A percentile compares a stretch with the other conserved stretches of the same genome.
These are phyloP conservation scores for Carassius gibelio DNA, from an alignment of 2,113 vertebrate genomes.

Conservation along the genomic window DNA sequence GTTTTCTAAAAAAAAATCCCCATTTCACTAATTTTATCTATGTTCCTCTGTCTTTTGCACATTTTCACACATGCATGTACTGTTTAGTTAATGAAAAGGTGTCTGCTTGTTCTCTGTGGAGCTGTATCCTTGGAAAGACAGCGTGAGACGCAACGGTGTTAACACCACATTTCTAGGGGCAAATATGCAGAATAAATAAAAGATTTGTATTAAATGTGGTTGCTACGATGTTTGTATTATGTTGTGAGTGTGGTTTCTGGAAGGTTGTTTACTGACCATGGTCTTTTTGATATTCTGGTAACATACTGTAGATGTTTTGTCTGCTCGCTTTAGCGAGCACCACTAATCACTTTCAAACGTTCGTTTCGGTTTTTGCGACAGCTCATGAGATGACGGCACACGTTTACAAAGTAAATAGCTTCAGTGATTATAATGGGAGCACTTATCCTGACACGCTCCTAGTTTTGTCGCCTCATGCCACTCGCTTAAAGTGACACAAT, in stretches of 20 bases:
- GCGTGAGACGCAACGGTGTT: slow-evolving; percentile 13
- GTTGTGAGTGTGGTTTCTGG: background rate
- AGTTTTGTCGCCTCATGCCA: background rate
- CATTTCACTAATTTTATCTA: background rate
- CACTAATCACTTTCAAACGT: background rate
- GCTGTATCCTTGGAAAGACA: background rate
- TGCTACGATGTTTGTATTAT: background rate
- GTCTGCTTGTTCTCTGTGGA: slow-evolving; percentile 38
- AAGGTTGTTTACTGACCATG: background rate
- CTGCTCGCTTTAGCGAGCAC: background rate
- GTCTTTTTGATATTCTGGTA: background rate
- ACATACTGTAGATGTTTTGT: background rate
- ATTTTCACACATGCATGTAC: slow-evolving; percentile 1
- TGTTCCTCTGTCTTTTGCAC: background rate
- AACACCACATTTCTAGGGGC: slow-evolving; percentile 41
- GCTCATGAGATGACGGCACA: background rate
- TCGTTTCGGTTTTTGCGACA: background rate
- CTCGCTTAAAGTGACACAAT: background rate
- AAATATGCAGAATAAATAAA: slow-evolving; percentile 30
- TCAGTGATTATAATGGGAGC: slow-evolving; percentile 1
- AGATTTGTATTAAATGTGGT: background rate
- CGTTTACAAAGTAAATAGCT: background rate
- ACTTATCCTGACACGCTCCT: background rate
- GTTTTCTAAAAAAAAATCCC: background rate
- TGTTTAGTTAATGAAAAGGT: background rate